Evolutionary conservation across 2,113 vertebrate species (phyloP).

Genomic region (Mola mola): DNA sequence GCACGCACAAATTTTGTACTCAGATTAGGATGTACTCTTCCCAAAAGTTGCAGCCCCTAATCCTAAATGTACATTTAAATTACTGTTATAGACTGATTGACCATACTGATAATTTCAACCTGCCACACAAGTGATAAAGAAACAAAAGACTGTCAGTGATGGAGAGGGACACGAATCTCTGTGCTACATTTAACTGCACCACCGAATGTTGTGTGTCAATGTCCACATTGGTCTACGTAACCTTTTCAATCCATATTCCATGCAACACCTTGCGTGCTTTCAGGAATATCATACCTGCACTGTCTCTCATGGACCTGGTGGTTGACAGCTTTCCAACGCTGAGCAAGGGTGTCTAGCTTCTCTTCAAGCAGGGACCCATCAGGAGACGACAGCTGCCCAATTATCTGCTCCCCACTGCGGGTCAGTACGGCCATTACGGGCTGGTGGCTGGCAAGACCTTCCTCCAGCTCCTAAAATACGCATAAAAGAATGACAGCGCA

Average conservation of each 20-base stretch:
- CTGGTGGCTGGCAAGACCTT: conserved; percentile 86
- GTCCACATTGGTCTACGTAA: background rate
- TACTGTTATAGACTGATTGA: conserved; percentile 45
- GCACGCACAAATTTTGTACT: conserved; percentile 17
- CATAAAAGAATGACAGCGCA: background rate
- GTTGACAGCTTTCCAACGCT: conserved; percentile 84
- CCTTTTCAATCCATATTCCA: background rate
- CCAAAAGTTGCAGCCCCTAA: conserved; percentile 33
- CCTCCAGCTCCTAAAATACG: conserved; percentile 88
- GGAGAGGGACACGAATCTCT: conserved; percentile 3
- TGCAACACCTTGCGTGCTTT: background rate
- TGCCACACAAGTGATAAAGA: conserved; percentile 45
- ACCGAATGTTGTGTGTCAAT: conserved; percentile 1
- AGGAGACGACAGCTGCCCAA: conserved; percentile 85
- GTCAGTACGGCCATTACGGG: conserved; percentile 79
- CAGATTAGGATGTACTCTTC: conserved; percentile 60
- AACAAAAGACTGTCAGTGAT: conserved; percentile 22
- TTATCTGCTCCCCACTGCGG: conserved; percentile 86
- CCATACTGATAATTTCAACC: conserved; percentile 43
- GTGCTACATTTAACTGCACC: conserved; percentile 17
- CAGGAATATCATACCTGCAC: conserved; percentile 80
- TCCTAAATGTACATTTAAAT: conserved; percentile 71
- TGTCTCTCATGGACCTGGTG: conserved; percentile 82
- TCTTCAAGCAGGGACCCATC: conserved; percentile 89
- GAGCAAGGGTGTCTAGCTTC: conserved; percentile 85